These are phyloP conservation scores for Pan paniscus DNA, from an alignment of 2,113 vertebrate species.

Conservation along the genomic window DNA sequence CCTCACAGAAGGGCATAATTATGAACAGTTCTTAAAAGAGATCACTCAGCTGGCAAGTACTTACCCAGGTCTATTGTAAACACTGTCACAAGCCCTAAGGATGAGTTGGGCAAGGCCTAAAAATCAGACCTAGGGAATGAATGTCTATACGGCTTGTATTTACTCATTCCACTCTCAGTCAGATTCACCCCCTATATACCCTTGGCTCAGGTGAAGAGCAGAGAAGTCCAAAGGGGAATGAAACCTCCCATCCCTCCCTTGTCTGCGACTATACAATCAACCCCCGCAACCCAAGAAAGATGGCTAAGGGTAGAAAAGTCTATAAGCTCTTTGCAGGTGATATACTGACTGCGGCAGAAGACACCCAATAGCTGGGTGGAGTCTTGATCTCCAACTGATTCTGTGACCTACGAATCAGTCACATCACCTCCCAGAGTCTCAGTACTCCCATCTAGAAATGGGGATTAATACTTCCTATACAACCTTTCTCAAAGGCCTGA, in stretches of 20 bases:
- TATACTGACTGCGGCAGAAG: background rate
- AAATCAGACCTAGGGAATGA: conserved; percentile 52
- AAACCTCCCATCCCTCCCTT: background rate
- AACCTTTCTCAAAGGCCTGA: background rate
- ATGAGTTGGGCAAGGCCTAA: conserved; percentile 58
- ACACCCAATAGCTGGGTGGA: background rate
- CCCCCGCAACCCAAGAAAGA: background rate
- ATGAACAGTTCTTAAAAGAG: conserved; percentile 80
- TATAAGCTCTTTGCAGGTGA: background rate
- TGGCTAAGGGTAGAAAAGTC: background rate
- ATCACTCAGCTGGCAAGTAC: conserved; percentile 70
- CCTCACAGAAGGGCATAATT: conserved; percentile 70
- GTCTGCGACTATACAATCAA: background rate
- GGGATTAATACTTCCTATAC: background rate
- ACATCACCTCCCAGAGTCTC: background rate
- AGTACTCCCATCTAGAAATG: background rate
- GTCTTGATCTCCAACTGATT: background rate
- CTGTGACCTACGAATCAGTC: background rate
- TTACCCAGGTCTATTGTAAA: conserved; percentile 69
- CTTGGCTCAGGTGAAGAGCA: background rate
- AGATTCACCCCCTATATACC: background rate
- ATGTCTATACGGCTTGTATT: conserved; percentile 55
- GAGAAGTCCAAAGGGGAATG: background rate
- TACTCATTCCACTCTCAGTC: conserved; percentile 48
- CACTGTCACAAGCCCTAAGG: conserved; percentile 66